These are phyloP conservation scores for Geotrupes spiniger DNA, from an alignment of 2,888 invertebrate genomes.

Conservation along the genomic window DNA sequence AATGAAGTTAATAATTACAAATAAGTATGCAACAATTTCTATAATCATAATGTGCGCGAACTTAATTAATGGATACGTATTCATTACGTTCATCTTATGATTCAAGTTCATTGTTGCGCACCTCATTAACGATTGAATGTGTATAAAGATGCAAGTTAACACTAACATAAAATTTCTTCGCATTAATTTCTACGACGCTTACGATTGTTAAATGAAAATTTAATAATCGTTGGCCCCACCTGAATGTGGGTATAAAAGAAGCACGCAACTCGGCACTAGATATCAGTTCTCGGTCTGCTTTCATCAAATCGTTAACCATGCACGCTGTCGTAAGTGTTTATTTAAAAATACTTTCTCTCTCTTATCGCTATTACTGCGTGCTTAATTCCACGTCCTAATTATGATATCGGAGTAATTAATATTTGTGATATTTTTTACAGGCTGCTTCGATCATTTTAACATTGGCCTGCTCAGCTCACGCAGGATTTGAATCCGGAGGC, in stretches of 20 bases:
- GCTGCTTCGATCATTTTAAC: slow-evolving; percentile 31
- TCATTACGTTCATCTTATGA: no score
- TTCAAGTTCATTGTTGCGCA: no score
- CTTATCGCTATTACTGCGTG: slow-evolving; percentile 5
- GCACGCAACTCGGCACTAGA: slow-evolving; percentile 16
- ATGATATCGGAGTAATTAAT: slow-evolving; percentile 3
- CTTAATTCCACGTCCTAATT: slow-evolving; percentile 1
- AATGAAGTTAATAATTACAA: no score
- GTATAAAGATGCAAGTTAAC: no score
- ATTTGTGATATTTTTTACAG: slow-evolving; percentile 29
- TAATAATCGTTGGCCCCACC: slow-evolving; percentile 31
- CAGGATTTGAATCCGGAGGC: slow-evolving; percentile 28
- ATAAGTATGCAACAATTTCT: no score
- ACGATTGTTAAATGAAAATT: no score
- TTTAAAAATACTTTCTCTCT: not conserved
- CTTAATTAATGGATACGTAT: no score
- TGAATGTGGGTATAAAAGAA: slow-evolving; percentile 32
- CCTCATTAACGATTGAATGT: no score
- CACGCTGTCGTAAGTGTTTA: slow-evolving; percentile 32
- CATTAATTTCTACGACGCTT: no score
- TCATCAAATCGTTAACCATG: slow-evolving; percentile 29
- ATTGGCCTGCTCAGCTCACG: slow-evolving; percentile 32
- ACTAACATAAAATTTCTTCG: no score
- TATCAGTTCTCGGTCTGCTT: slow-evolving; percentile 32
- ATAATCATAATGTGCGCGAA: no score